A percentile compares a stretch with the other conserved stretches of the same genome.
Evolutionary conservation across 2,113 vertebrate species (phyloP).

Genomic region (Columbina picui): DNA sequence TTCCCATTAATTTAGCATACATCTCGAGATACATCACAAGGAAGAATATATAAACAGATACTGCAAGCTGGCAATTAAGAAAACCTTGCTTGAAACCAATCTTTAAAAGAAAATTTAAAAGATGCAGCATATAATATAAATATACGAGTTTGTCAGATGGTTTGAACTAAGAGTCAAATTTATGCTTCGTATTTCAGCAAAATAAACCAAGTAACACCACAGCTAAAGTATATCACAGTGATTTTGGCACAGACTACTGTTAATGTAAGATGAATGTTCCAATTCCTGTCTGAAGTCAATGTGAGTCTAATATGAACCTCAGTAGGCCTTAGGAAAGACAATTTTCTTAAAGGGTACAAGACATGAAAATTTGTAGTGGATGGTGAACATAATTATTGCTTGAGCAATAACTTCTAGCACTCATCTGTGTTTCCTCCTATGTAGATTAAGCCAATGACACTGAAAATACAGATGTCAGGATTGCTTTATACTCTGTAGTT

Average conservation of each 20-base stretch:
- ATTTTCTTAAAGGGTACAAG: background rate
- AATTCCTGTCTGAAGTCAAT: background rate
- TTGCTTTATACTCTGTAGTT: background rate
- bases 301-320: background rate
- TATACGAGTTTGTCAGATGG: background rate
- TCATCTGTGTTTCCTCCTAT: background rate
- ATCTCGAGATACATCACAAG: background rate
- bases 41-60: background rate
- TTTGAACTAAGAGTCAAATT: background rate
- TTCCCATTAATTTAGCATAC: slow-evolving; percentile 24
- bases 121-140: background rate
- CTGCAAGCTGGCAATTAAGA: background rate
- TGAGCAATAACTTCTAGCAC: background rate
- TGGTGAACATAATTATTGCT: background rate
- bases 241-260: background rate
- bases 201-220: background rate
- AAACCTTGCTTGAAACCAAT: background rate
- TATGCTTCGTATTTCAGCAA: background rate
- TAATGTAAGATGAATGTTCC: background rate
- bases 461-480: background rate
- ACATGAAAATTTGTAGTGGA: background rate
- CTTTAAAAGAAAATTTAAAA: background rate
- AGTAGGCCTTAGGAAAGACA: background rate
- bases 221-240: background rate
- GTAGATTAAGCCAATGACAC: background rate